Percentiles rank a stretch among this genome's conserved stretches.
These are phyloP conservation scores for Penaeus japonicus DNA, from an alignment of 1,140 invertebrate species.

Conservation along the genomic window DNA sequence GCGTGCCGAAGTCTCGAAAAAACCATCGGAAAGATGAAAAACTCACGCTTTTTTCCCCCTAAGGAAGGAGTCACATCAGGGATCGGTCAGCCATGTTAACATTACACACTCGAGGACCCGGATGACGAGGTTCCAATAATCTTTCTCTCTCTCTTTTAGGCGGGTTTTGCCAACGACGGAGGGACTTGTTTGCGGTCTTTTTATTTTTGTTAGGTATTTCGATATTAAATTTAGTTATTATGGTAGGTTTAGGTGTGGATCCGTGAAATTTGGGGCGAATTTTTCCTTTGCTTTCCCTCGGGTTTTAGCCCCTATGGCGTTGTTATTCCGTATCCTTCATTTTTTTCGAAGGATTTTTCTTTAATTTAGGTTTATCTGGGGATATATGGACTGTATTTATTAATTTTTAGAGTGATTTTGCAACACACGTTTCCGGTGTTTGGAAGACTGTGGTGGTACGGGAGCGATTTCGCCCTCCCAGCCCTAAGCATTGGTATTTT, in stretches of 20 bases:
- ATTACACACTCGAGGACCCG: slow-evolving; percentile 39
- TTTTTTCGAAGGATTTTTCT: too few relatives aligned
- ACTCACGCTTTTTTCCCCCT: background rate
- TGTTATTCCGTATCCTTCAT: too few relatives aligned
- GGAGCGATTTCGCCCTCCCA: background rate
- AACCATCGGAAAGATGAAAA: slow-evolving; percentile 43
- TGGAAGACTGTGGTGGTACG: background rate
- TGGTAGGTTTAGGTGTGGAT: too few relatives aligned
- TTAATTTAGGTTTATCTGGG: background rate
- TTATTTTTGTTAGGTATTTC: background rate
- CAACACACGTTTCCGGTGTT: slow-evolving; percentile 35
- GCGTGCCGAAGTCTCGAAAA: slow-evolving; percentile 43
- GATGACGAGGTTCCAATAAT: slow-evolving; percentile 25
- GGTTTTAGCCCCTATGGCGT: too few relatives aligned
- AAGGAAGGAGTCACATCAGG: slow-evolving; percentile 35
- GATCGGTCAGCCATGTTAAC: slow-evolving; percentile 46
- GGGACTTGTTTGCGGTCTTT: background rate
- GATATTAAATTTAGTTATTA: too few relatives aligned
- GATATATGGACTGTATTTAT: too few relatives aligned
- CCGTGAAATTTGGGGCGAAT: too few relatives aligned
- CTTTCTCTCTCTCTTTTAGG: background rate
- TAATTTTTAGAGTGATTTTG: background rate
- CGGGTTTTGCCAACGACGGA: slow-evolving; percentile 20
- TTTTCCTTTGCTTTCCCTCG: too few relatives aligned
- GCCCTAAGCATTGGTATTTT: slow-evolving; percentile 36